Evolutionary conservation across 2,888 invertebrate species (phyloP), one percentile per base, ranked within the genome.

Genomic region (Alcis repandata): DNA sequence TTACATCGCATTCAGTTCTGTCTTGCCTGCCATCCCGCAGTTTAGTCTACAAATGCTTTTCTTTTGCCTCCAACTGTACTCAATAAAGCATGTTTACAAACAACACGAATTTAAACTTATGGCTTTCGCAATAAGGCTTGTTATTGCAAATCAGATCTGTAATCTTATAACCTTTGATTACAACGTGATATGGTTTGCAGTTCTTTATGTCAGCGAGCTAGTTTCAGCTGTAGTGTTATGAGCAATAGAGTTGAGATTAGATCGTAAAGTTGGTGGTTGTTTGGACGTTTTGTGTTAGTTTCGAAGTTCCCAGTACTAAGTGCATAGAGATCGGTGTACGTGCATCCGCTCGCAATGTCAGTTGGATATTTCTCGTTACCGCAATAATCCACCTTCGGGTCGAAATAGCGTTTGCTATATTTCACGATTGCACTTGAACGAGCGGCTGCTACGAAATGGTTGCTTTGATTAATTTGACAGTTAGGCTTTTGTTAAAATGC

Each of bases 331-430:
- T 89, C 87, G 88, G 75, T 83, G 83, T 89, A 91, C 90, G 91
- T 90, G 91, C 89, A 88, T 87, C 88, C 87, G 85, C 78, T 86
- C 79, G 83, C 84, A 83, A 89, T 89, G 91, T 88, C 90, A 88
- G 90, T 89, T 88, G 87, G 88, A 90, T 89, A 90, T 90, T 90
- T 86, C 90, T 90, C 87, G 88, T 91, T 90, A 90, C 91, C 85
- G 86, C 89, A 87, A 88, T 92, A 90, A 90, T 91, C 90, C 87
- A 89, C 86, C 86, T 86, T 85, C 78, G 79, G 81, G 76, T 82
- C 79, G 81, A 79, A 83, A 83, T 83, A 85, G 81, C 80, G 69
- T 86, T 86, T 83, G 85, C 81, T 82, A 88, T 88, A 88, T 87
- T 88, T 89, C 81, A 86, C 85, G 84, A 86, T 87, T 86, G 86